Evolutionary conservation across 2,113 vertebrate genomes (phyloP).

Genomic region (Sciurus niger): DNA sequence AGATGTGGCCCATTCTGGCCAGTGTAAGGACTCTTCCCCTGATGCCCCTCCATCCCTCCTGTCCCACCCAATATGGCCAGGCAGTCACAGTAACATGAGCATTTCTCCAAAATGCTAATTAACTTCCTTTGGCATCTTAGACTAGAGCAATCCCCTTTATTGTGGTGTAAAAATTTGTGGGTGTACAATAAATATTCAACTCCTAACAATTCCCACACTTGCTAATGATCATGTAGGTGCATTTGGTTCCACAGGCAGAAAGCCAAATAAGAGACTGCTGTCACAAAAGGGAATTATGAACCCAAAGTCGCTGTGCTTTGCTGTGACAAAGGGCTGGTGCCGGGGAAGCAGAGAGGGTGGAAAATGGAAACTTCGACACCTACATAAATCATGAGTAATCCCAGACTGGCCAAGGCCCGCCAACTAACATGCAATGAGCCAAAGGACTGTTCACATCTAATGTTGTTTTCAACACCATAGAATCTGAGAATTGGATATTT

Average conservation of each 20-base stretch:
- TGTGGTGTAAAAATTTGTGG: slow-evolving; percentile 67
- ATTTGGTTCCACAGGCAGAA: slow-evolving; percentile 68
- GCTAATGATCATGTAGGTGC: slow-evolving; percentile 75
- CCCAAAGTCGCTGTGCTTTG: not conserved
- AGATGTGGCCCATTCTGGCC: not conserved
- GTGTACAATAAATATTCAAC: slow-evolving; percentile 73
- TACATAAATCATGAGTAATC: not conserved
- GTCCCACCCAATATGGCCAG: not conserved
- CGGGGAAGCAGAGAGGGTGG: not conserved
- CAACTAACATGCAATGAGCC: not conserved
- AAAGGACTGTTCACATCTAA: not conserved
- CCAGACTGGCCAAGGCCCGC: not conserved
- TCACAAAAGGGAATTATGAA: slow-evolving; percentile 47
- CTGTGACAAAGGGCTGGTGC: not conserved
- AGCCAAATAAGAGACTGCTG: slow-evolving; percentile 59
- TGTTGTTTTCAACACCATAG: not conserved
- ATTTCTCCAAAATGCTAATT: slow-evolving; percentile 56
- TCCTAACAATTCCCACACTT: slow-evolving; percentile 73
- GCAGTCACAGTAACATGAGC: not conserved
- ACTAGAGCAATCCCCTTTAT: slow-evolving; percentile 67
- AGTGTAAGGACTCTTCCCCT: not conserved
- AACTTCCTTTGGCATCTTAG: slow-evolving; percentile 64
- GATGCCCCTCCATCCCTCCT: not conserved
- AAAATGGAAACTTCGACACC: not conserved
- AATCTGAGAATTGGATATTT: slow-evolving; percentile 1